A percentile compares a stretch with the other conserved stretches of the same genome.
Evolutionary conservation across 2,797 vertebrate genomes (phyloP).

Genomic region (Tenualosa thibaudeaui): DNA sequence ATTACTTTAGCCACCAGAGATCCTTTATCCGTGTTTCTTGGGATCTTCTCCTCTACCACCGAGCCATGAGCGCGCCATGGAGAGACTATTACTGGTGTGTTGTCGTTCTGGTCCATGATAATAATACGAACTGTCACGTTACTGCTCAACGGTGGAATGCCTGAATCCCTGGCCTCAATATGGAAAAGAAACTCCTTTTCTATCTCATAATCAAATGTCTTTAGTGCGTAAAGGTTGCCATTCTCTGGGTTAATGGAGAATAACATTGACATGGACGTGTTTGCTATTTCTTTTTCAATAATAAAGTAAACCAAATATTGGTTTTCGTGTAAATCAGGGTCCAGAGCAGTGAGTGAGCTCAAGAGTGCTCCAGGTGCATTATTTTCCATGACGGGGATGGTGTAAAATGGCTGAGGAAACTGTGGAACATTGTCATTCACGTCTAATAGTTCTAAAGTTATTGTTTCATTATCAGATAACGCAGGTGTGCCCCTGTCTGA

Average conservation of each 20-base stretch:
- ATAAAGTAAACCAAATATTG: constrained; percentile 56
- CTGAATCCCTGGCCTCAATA: constrained; percentile 45
- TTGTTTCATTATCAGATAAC: constrained; percentile 56
- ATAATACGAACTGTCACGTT: constrained; percentile 49
- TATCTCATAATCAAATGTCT: constrained; percentile 57
- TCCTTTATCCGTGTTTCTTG: constrained; percentile 46
- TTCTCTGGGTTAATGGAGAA: constrained; percentile 57
- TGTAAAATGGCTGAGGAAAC: constrained; percentile 52
- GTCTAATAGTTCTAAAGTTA: constrained; percentile 58
- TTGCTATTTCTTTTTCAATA: constrained; percentile 46
- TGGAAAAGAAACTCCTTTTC: constrained; percentile 52
- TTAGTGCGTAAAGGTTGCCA: constrained; percentile 53
- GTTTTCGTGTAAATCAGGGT: constrained; percentile 59
- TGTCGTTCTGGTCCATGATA: constrained; percentile 54
- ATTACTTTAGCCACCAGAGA: constrained; percentile 45
- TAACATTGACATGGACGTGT: constrained; percentile 47
- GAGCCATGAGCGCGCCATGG: constrained; percentile 47
- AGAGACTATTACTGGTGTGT: constrained; percentile 46
- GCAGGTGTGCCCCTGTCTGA: constrained; percentile 56
- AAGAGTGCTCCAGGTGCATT: constrained; percentile 47
- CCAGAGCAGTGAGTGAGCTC: constrained; percentile 47
- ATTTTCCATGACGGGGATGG: constrained; percentile 58
- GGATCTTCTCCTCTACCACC: constrained; percentile 41
- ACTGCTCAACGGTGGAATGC: constrained; percentile 42
- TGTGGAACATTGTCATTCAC: constrained; percentile 65